Evolutionary conservation across 2,113 vertebrate species (phyloP), one percentile per base, ranked within the genome.

Genomic region (Tinamus guttatus): DNA sequence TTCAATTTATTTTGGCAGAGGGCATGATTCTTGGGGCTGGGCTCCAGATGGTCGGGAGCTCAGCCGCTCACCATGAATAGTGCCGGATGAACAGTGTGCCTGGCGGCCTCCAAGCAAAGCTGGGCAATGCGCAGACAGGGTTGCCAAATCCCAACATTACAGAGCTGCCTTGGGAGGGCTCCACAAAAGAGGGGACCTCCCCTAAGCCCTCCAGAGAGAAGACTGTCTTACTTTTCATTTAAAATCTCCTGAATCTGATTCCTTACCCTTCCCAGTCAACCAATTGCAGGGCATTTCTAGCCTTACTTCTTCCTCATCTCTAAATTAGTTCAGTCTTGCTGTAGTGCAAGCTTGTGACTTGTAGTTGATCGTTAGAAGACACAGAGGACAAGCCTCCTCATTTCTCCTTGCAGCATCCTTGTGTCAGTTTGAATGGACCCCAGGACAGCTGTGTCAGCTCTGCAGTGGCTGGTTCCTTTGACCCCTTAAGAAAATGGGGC

Each of bases 1-100:
- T 95, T 87, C 70, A 87, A 80, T 97, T 93, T 97, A 85, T 80
- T 96, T 96, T 96, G 95, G 95, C 95, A 97, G 87, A 93, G 87
- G 78, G 89, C 87, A 70, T 74, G 89, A 97, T 97, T 96, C 95
- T 76, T 82, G 89, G 93, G 93, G 96, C 70, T 87, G 96, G 56
- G 78, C 89, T 96, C 95, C 96, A 97, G 94, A 97, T 95, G 95
- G 96, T 93, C 95, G 94, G 94, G 87, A 81, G 11, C 87, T 89
- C 87, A 94, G 94, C 89, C 59, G 43, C 77, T 94, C 6, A 0
- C 91, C 25, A 21, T 93, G 92, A 95, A 95, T 96, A 95, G 92
- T 2, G 1, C 43, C 67, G 84, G 58, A 67, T 69, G 78, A 85
- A 87, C 9, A 2, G 40, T 20, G 84, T 24, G 95, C 27, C 85